phyloP scores from a whole-genome alignment of 2,888 invertebrate species.

The Pandemis cinnamomeana region DNA sequence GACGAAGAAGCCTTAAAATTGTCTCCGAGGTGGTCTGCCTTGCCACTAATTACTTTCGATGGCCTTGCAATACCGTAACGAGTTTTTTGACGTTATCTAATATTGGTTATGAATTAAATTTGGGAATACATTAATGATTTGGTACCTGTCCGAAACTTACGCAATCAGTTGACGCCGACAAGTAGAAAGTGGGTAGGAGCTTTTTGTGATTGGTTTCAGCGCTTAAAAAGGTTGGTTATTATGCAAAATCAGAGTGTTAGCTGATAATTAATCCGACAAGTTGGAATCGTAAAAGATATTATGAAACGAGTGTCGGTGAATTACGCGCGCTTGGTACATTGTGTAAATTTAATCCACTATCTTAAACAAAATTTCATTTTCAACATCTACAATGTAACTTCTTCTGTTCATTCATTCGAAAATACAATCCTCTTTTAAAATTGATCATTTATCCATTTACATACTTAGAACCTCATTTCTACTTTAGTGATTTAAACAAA shows the following conservation, averaged over 20 bases:
- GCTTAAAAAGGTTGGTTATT: conserved; percentile 51
- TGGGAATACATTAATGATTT: conserved; percentile 53
- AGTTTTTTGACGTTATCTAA: conserved; percentile 56
- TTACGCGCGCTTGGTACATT: neutral
- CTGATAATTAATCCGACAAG: conserved; percentile 36
- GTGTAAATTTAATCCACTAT: neutral
- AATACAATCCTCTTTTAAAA: no score
- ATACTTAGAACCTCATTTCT: no score
- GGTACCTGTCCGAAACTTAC: conserved; percentile 48
- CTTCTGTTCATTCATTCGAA: no score
- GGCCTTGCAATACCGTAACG: conserved; percentile 60
- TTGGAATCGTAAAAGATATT: conserved; percentile 27
- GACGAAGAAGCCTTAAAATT: conserved; percentile 66
- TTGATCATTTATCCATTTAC: no score
- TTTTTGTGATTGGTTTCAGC: conserved; percentile 61
- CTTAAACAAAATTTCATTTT: no score
- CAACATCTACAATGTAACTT: no score
- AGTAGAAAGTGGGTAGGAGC: conserved; percentile 63
- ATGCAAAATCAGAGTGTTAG: conserved; percentile 56
- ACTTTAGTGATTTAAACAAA: no score
- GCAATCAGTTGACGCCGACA: conserved; percentile 53
- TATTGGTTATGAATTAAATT: conserved; percentile 58
- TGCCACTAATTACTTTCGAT: conserved; percentile 67
- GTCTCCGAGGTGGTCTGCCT: conserved; percentile 67
- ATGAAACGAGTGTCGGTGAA: conserved; percentile 41